Percentiles rank a stretch among this genome's conserved stretches.
Evolutionary conservation across 2,113 vertebrate species (phyloP).

Genomic region (Abramis brama): DNA sequence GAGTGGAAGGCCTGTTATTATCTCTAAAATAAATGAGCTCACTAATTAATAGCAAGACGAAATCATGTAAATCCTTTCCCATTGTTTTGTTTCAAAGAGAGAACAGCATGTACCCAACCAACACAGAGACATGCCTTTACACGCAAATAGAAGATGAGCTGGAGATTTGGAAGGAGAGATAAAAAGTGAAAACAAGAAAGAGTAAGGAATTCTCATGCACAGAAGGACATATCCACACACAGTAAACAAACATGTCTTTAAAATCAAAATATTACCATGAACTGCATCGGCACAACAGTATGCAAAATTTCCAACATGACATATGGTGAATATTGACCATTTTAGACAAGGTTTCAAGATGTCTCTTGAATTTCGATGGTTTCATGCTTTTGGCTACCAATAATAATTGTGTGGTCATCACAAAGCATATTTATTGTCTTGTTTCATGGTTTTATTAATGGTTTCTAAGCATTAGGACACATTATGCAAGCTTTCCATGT

Average conservation of each 20-base stretch:
- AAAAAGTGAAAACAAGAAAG: neutral
- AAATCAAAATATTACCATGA: neutral
- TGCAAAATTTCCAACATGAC: neutral
- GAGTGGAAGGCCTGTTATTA: conserved; percentile 52
- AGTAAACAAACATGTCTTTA: neutral
- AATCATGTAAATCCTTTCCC: conserved; percentile 50
- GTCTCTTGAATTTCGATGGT: neutral
- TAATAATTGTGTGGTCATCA: neutral
- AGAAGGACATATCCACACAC: conserved; percentile 29
- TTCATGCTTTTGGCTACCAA: neutral
- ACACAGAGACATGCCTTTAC: conserved; percentile 37
- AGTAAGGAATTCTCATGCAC: conserved; percentile 17
- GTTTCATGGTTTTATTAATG: neutral
- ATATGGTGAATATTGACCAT: neutral
- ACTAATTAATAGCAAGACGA: conserved; percentile 58
- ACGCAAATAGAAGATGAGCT: neutral
- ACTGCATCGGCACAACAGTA: neutral
- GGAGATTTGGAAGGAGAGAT: neutral
- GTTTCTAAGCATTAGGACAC: neutral
- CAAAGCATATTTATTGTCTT: conserved; percentile 1
- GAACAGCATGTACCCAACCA: conserved; percentile 43
- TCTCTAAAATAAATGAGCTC: conserved; percentile 58
- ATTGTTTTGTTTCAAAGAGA: conserved; percentile 24
- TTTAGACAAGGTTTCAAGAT: neutral
- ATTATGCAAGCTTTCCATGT: conserved; percentile 14